Evolutionary conservation across 1,140 invertebrate species (phyloP), one percentile per base, ranked within the genome.

Genomic region (Branchinecta lynchi): DNA sequence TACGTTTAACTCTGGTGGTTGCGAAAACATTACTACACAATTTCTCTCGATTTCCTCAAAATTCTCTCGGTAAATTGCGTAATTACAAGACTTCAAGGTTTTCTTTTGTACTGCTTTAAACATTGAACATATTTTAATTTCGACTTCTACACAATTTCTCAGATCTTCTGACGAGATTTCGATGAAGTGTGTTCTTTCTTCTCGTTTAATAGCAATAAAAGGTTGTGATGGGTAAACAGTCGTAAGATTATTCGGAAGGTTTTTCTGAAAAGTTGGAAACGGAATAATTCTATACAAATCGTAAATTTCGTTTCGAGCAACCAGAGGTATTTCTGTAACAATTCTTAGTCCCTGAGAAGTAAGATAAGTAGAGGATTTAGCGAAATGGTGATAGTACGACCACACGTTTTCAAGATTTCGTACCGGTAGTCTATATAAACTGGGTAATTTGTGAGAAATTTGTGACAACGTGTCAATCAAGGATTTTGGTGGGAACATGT

Each of bases 171-270:
- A 15, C 17, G 12, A 12, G 12, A 60, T 15, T 60, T 60, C 51
- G 12, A 60, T 15, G 17, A 60, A 60, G 17, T 12, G 12, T 60
- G 12, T 12, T 60, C 51, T 12, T 60, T 60, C 51, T 15, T 60
- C 51, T 60, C 51, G 12, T 6, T 60, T 60, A 60, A 60, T 60
- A 60, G 51, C 51, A 60, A 60, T 60, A 60, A 15, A 60, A 20
- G 51, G 51, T 60, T 20, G 51, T 15, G 51, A 60, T 12, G 51
- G 51, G 51, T 60, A 20, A 60, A 60, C 17, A 60, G 51, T 60
- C 17, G 17, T 60, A 60, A 60, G 51, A 20, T 60, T 60, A 12
- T 60, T 60, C 12, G 17, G 51, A 20, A 60, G 17, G 12, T 60
- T 20, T 15, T 60, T 60, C 12, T 60, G 51, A 12, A 60, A 60